These are phyloP conservation scores for Rhinoraja longicauda DNA, from an alignment of 2,797 vertebrate species.

Conservation along the genomic window DNA sequence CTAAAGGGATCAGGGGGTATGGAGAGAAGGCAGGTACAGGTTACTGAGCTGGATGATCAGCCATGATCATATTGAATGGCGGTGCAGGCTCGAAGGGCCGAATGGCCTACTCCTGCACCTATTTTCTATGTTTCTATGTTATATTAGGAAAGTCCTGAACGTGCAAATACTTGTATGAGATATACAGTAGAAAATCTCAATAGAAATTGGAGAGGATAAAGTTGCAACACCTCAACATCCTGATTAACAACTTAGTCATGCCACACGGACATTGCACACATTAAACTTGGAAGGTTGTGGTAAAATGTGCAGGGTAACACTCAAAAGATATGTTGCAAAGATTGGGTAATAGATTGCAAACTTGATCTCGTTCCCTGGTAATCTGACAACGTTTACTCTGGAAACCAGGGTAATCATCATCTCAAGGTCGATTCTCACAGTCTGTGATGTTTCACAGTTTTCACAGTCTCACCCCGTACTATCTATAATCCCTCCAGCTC, in stretches of 20 bases:
- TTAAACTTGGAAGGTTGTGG: background rate
- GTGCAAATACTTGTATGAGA: background rate
- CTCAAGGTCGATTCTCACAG: background rate
- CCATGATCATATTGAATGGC: too few relatives aligned
- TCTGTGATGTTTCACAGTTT: background rate
- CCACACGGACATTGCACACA: background rate
- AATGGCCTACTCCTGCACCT: too few relatives aligned
- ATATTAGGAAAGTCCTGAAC: background rate
- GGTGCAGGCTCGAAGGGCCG: too few relatives aligned
- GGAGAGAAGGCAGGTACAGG: too few relatives aligned
- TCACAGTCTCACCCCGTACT: too few relatives aligned
- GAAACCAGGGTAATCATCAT: background rate
- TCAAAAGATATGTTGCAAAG: background rate
- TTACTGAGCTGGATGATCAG: too few relatives aligned
- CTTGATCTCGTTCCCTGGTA: background rate
- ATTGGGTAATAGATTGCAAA: background rate
- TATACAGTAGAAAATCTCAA: background rate
- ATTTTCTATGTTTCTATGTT: too few relatives aligned
- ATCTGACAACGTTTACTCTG: background rate
- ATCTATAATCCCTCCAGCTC: too few relatives aligned
- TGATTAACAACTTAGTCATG: background rate
- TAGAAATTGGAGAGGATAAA: background rate
- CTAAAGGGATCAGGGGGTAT: too few relatives aligned
- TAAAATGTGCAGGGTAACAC: background rate
- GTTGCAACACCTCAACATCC: background rate